These are phyloP conservation scores for Scalopus aquaticus DNA, from an alignment of 2,113 vertebrate species.

Conservation along the genomic window DNA sequence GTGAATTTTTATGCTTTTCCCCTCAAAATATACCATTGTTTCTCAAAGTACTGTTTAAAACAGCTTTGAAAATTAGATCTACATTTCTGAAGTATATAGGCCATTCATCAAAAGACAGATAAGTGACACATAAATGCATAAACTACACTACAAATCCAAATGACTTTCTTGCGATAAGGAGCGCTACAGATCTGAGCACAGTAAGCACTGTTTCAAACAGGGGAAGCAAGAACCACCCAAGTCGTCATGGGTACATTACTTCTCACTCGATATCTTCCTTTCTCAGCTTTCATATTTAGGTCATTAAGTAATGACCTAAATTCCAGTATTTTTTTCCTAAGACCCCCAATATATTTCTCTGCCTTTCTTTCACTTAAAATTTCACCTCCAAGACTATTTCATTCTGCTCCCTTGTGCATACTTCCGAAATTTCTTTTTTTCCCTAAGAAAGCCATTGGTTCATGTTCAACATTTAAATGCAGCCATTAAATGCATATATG, in stretches of 20 bases:
- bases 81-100: background rate
- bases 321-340: conserved; percentile 35
- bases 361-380: conserved; percentile 71
- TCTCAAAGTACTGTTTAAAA: conserved; percentile 32
- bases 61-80: conserved; percentile 35
- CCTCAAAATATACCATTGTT: background rate
- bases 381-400: conserved; percentile 72
- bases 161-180: background rate
- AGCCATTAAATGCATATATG: conserved; percentile 4
- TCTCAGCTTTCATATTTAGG: conserved; percentile 10
- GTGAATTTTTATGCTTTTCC: conserved; percentile 14
- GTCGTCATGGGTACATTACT: background rate
- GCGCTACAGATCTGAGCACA: background rate
- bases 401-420: conserved; percentile 63
- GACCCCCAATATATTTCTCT: conserved; percentile 61
- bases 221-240: background rate
- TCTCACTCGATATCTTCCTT: background rate
- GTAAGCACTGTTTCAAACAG: background rate
- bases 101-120: conserved; percentile 23
- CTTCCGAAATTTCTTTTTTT: conserved; percentile 59
- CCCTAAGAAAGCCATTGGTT: conserved; percentile 63
- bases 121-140: conserved; percentile 8
- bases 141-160: background rate
- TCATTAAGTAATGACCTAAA: background rate
- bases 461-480: conserved; percentile 64